A percentile compares a stretch with the other conserved stretches of the same genome.
These are phyloP conservation scores for Porites cylindrica DNA, from an alignment of 92 coral and sea anemone genomes.

Conservation along the genomic window DNA sequence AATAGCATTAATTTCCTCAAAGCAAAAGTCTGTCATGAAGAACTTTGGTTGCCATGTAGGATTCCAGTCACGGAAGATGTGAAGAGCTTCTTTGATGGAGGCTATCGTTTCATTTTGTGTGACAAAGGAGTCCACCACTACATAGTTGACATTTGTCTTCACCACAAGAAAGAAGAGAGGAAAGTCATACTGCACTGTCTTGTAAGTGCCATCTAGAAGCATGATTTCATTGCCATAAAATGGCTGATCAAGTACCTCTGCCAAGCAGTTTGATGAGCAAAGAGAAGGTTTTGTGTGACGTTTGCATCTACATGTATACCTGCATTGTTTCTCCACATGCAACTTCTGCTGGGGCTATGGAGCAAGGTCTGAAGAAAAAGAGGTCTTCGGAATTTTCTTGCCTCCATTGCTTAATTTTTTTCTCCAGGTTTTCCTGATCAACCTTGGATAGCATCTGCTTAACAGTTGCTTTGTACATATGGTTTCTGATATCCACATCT, in stretches of 20 bases:
- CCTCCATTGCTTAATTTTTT: conserved; percentile 34
- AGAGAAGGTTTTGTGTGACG: not conserved
- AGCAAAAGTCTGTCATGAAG: conserved; percentile 59
- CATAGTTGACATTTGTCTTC: conserved; percentile 57
- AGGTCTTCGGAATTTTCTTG: conserved; percentile 27
- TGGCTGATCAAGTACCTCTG: conserved; percentile 32
- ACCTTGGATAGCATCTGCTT: conserved; percentile 60
- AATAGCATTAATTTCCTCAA: conserved; percentile 45
- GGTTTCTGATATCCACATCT: conserved; percentile 58
- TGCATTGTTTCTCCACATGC: not conserved
- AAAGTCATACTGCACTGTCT: conserved; percentile 49
- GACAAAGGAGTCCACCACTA: conserved; percentile 50
- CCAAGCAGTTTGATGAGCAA: conserved; percentile 64
- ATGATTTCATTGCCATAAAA: conserved; percentile 51
- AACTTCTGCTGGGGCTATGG: conserved; percentile 26
- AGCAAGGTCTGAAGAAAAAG: conserved; percentile 45
- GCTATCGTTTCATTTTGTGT: conserved; percentile 41
- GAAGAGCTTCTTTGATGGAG: conserved; percentile 43
- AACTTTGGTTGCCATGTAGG: conserved; percentile 48
- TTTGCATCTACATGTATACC: not conserved
- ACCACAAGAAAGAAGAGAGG: conserved; percentile 56
- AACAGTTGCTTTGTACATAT: conserved; percentile 70
- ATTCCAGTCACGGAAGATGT: conserved; percentile 42
- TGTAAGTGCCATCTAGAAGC: conserved; percentile 17
- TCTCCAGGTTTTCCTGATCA: conserved; percentile 65